Evolutionary conservation across 2,797 vertebrate genomes (phyloP).

Genomic region (Myotis daubentonii): DNA sequence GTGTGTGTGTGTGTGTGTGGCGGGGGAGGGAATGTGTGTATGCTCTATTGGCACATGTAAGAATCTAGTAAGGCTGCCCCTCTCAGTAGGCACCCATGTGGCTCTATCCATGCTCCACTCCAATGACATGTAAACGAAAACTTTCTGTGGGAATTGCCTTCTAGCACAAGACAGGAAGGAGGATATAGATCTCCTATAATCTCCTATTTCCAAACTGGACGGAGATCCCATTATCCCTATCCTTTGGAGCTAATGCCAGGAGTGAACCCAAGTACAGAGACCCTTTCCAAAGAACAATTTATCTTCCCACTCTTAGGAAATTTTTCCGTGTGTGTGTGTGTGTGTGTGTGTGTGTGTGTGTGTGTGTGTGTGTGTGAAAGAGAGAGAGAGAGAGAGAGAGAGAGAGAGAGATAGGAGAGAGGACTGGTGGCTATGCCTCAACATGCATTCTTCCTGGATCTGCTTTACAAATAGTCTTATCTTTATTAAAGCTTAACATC

Average conservation of each 20-base stretch:
- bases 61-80: not conserved
- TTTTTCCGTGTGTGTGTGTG: no score
- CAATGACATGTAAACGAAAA: not conserved
- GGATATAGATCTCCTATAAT: not conserved
- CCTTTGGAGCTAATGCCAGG: no score
- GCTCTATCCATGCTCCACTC: not conserved
- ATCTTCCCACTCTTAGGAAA: not conserved
- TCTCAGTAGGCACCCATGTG: not conserved
- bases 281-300: not conserved
- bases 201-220: not conserved
- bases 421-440: not conserved
- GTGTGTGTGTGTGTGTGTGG: not conserved
- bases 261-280: not conserved
- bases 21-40: fast-evolving
- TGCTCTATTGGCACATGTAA: not conserved
- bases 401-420: not conserved
- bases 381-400: no score
- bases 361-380: no score
- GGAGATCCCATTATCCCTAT: not conserved
- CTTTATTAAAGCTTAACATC: not conserved
- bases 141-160: not conserved
- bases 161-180: not conserved
- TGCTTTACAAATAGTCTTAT: not conserved
- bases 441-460: not conserved
- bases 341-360: no score